Conservation (phyloP, 2,888 invertebrate genomes). For the Drepanosiphum platanoidis region DNA sequence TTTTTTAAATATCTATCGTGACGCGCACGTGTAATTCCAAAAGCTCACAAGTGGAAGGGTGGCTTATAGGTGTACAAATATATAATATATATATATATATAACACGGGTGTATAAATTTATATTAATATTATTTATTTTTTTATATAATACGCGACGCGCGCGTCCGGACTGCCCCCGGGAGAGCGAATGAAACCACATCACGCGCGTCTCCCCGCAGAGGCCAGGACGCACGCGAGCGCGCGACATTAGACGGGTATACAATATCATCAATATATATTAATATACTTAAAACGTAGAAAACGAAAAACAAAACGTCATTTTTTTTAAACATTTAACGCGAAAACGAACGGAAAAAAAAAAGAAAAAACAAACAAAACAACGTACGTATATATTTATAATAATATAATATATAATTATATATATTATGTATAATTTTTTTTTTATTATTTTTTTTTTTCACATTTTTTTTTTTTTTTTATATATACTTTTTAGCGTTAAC, state of each 20-base stretch:
- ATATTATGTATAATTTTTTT: not conserved
- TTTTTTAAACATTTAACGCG: constrained; percentile 22
- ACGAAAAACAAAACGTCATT: too few species aligned
- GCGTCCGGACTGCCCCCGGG: not conserved
- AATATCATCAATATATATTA: not conserved
- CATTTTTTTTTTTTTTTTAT: not conserved
- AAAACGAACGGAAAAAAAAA: too few species aligned
- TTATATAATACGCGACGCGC: not conserved
- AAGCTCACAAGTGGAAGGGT: constrained; percentile 35
- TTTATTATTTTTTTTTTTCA: too few species aligned
- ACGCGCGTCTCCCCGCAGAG: not conserved
- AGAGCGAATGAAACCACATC: constrained; percentile 40
- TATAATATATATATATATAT: constrained; percentile 13
- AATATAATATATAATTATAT: not conserved
- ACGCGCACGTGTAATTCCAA: not conserved
- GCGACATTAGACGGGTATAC: too few species aligned
- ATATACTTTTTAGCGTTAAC: not conserved
- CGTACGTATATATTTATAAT: not conserved
- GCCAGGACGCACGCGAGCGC: not conserved
- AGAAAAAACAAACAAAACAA: not conserved
- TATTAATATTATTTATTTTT: too few species aligned
- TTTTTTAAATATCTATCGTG: constrained; percentile 8
- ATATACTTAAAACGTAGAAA: constrained; percentile 1
- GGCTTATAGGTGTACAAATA: constrained; percentile 16
- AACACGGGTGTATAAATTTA: too few species aligned